Conservation (phyloP, 37 sponge, comb jelly and placozoan species). For the Bolinopsis microptera region DNA sequence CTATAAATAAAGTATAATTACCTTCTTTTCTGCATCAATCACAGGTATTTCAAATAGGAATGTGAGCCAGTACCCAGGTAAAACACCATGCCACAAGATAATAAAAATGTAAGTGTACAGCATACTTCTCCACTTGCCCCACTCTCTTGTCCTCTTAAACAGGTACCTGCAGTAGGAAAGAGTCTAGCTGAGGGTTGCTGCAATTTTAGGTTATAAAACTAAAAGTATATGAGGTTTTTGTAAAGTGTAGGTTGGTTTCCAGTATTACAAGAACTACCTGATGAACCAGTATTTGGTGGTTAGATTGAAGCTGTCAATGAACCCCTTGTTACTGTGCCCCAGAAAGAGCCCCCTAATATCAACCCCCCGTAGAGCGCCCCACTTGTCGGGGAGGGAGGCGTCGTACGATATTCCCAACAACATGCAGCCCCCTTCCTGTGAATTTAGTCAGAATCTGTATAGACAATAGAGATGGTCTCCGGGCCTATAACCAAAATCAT, state of each 20-base stretch:
- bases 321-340: slow-evolving; percentile 34
- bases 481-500: not conserved
- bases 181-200: not conserved
- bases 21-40: slow-evolving; percentile 36
- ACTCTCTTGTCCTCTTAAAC: slow-evolving; percentile 19
- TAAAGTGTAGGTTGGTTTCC: too few relatives aligned
- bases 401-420: slow-evolving; percentile 41
- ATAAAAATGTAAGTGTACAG: slow-evolving; percentile 44
- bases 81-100: slow-evolving; percentile 59
- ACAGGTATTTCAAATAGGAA: slow-evolving; percentile 52
- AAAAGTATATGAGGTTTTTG: too few relatives aligned
- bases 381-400: not conserved
- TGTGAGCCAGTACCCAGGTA: slow-evolving; percentile 49
- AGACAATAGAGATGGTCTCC: not conserved
- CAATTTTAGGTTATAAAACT: too few relatives aligned
- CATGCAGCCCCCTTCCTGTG: slow-evolving; percentile 55
- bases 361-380: slow-evolving; percentile 16
- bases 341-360: not conserved
- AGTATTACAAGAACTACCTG: not conserved
- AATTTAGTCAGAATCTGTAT: not conserved
- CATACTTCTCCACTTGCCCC: slow-evolving; percentile 61
- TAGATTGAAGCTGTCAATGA: slow-evolving; percentile 52
- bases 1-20: too few relatives aligned
- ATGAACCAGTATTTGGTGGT: slow-evolving; percentile 65
- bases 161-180: not conserved